Base-by-base conservation (phyloP, 2,888 invertebrate genomes). In the Heliconius hortense region DNA sequence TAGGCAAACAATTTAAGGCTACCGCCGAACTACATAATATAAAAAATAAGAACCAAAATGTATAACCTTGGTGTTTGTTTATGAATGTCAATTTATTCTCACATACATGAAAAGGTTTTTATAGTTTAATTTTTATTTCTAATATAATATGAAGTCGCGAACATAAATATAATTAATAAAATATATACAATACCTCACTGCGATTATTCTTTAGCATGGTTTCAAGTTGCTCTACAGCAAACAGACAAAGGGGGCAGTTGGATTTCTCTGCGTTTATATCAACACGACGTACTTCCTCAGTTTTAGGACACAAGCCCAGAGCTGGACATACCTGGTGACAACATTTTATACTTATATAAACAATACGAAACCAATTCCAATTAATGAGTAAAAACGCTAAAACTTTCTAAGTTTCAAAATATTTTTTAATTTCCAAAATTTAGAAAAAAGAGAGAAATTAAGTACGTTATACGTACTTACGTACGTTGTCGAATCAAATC, bases 161-260 rank as follows among this genome's bases (percentile, higher is more conserved):
- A 59, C 0, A n/a, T 8, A 21, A 35, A 11, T 68, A 11, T 24
- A 18, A 18, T 11, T 43, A 35, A 31, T 26, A 71, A 35, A 26
- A 70, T 26, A 53, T 1, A 72, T 64, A 59, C n/a, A 72, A 35
- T 88, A 97, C 97, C 95, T 97, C 96, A 48, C 97, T 97, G 84
- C 95, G 96, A 82, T 97, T 96, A 79, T 96, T 94, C 84, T 96
- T 95, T 18, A 98, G 95, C 88, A 95, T 94, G 56, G 95, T 90
- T 84, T 97, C 96, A n/a, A 98, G 89, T 88, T 97, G 95, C 76
- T 96, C 95, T 0, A 98, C 95, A 5, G 97, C 97, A 86, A 98
- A 96, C 77, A 98, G 94, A 84, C 98, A 98, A 13, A 98, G 90
- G 1, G 97, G 96, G 85, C 98, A 98, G 82, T 95, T 96, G 81